Evolutionary conservation across 2,888 invertebrate species (phyloP), one percentile per base, ranked within the genome.

Genomic region (Ellobium chinense): DNA sequence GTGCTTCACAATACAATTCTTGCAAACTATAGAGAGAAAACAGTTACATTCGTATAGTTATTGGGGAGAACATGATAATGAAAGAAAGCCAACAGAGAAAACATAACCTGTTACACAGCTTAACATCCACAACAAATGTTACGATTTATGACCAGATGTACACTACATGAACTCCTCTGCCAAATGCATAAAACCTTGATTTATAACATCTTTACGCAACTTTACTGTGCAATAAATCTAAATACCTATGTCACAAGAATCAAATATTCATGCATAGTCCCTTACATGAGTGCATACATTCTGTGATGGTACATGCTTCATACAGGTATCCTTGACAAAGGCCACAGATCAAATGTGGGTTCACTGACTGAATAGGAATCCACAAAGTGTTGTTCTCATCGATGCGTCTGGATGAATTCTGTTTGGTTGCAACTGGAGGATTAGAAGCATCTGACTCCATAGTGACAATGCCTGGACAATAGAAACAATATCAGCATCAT

Each of bases 1-100:
- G 93, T 99, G 98, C 93, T 98, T 98, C 83, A 99, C 98, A 88
- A 99, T 94, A 91, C 99, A 99, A 93, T 98, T 98, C 94, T 99
- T 99, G 94, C 99, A 99, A 94, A 99, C 97, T 97, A 94, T 74
- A 80, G 65, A 82, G 27, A 66, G 18, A 66, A 58, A 54, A 31
- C 7, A 54, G 24, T 31, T 37, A 24, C n/a, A 34, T 54, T 7
- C 7, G 58, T n/a, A 74, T 5, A 54, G 24, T 24, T 56, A 56
- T 24, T 18, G n/a, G n/a, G n/a, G n/a, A n/a, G n/a, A n/a, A 72
- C 21, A 9, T 72, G 34, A 24, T n/a, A 34, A 68, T 18, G 3
- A 18, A 9, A 46, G 46, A 37, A n/a, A 37, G 68, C 34, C 18
- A 21, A 68, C 37, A n/a, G n/a, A n/a, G 4, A 18, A 36, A n/a